A percentile compares a stretch with the other conserved stretches of the same genome.
phyloP scores from a whole-genome alignment of 2,888 invertebrate genomes.

The Ophion costatus region DNA sequence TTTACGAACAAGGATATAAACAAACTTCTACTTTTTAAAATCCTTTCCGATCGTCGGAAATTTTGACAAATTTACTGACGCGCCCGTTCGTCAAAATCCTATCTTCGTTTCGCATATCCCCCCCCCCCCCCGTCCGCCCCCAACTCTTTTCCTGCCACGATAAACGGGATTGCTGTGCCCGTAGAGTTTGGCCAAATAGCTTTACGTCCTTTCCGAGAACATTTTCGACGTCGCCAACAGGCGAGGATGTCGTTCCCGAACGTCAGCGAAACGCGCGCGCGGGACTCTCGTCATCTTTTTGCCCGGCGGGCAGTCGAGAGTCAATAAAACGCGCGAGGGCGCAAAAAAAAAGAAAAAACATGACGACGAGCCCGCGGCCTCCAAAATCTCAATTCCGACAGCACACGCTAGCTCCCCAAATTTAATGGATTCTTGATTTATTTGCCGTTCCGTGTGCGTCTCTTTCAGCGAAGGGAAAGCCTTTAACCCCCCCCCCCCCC shows the following conservation, averaged over 20 bases:
- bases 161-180: background rate
- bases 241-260: conserved; percentile 1
- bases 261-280: background rate
- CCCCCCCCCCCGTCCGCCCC: background rate
- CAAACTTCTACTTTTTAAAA: no score
- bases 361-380: background rate
- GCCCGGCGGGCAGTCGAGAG: conserved; percentile 6
- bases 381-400: conserved; percentile 29
- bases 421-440: conserved; percentile 42
- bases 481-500: no score
- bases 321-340: conserved; percentile 13
- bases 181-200: conserved; percentile 8
- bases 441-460: background rate
- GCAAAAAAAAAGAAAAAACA: background rate
- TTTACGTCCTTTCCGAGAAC: conserved; percentile 23
- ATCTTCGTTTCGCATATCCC: no score
- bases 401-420: background rate
- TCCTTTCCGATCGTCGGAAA: no score
- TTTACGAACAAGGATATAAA: no score
- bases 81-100: no score
- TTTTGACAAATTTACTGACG: background rate
- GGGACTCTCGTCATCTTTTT: conserved; percentile 7
- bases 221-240: conserved; percentile 7
- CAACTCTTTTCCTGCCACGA: background rate
- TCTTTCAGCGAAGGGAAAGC: background rate